Evolutionary conservation across 2,888 invertebrate species (phyloP).

Genomic region (Enchytraeus crypticus): DNA sequence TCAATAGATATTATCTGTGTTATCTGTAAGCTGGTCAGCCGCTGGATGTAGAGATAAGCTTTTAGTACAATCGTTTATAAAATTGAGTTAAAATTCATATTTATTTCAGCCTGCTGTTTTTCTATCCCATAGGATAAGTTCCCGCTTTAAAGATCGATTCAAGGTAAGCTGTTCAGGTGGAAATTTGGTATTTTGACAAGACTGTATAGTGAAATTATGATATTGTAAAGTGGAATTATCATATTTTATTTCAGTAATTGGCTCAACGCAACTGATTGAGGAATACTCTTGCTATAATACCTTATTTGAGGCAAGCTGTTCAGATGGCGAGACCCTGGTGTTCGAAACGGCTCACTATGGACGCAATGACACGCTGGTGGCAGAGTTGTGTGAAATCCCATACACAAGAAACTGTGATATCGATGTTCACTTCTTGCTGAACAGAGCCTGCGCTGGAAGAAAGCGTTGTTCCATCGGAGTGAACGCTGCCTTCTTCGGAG

Average conservation of each 20-base stretch:
- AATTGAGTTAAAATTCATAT: too few species aligned
- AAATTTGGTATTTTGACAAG: too few species aligned
- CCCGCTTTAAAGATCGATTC: too few species aligned
- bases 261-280: not conserved
- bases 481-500: conserved; percentile 22
- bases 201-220: too few species aligned
- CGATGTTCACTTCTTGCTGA: conserved; percentile 25
- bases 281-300: conserved; percentile 6
- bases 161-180: too few species aligned
- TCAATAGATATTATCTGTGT: too few species aligned
- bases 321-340: conserved; percentile 15
- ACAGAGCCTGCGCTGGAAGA: conserved; percentile 23
- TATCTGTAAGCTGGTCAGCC: too few species aligned
- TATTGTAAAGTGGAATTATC: too few species aligned
- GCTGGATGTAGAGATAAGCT: too few species aligned
- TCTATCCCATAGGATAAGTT: too few species aligned
- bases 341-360: conserved; percentile 20
- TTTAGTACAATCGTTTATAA: too few species aligned
- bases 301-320: not conserved
- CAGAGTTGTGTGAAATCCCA: conserved; percentile 14
- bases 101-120: too few species aligned
- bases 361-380: conserved; percentile 24
- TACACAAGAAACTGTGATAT: conserved; percentile 23
- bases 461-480: conserved; percentile 21
- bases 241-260: not conserved